Evolutionary conservation across 2,888 invertebrate genomes (phyloP).

Genomic region (Eulithis prunata): DNA sequence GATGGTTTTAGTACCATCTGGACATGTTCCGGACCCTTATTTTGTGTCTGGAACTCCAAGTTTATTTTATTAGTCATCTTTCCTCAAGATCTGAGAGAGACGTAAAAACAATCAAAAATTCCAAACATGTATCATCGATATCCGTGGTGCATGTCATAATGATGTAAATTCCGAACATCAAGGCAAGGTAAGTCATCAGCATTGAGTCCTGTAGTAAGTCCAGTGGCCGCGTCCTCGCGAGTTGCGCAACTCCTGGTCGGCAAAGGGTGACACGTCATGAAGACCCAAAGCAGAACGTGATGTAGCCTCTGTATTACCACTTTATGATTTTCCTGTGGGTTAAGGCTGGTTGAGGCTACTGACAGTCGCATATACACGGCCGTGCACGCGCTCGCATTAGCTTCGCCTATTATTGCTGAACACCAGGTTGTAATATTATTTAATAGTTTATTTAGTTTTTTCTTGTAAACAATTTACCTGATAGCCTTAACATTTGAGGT

Average conservation of each 20-base stretch:
- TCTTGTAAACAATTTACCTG: slow-evolving; percentile 31
- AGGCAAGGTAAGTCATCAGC: slow-evolving; percentile 45
- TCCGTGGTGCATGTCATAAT: slow-evolving; percentile 43
- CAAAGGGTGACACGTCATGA: slow-evolving; percentile 65
- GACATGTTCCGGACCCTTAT: background rate
- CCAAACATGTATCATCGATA: slow-evolving; percentile 36
- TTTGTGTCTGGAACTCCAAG: background rate
- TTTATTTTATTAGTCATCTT: slow-evolving; percentile 7
- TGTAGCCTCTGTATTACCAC: slow-evolving; percentile 66
- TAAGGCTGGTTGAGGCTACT: slow-evolving; percentile 44
- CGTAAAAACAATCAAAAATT: slow-evolving; percentile 26
- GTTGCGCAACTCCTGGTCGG: slow-evolving; percentile 57
- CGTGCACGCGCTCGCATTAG: slow-evolving; percentile 46
- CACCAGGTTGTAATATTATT: slow-evolving; percentile 28
- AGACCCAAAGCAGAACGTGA: slow-evolving; percentile 64
- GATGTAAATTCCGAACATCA: slow-evolving; percentile 44
- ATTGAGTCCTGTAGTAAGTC: slow-evolving; percentile 48
- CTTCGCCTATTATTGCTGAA: slow-evolving; percentile 34
- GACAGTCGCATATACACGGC: slow-evolving; percentile 45
- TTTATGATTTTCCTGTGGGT: slow-evolving; percentile 71
- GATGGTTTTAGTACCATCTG: too few relatives aligned
- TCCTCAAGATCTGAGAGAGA: slow-evolving; percentile 15
- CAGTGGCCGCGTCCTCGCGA: slow-evolving; percentile 63
- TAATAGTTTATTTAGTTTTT: slow-evolving; percentile 23
- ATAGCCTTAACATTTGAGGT: slow-evolving; percentile 35